Conservation (phyloP, 2,888 invertebrate species). For the Mesopsocus fuscifrons region DNA sequence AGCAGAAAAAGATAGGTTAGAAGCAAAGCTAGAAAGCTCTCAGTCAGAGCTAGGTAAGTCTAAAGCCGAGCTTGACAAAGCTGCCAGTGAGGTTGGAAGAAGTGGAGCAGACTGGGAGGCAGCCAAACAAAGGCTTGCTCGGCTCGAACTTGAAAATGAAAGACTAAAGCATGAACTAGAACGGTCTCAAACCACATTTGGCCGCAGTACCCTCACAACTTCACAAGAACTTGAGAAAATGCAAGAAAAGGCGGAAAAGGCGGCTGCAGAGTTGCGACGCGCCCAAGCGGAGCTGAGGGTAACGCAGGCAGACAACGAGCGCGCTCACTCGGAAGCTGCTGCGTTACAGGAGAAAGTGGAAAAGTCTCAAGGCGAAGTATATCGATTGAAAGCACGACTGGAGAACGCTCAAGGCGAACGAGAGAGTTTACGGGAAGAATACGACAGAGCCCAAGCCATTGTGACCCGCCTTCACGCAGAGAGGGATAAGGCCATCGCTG, state of each 20-base stretch:
- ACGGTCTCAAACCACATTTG: conserved; percentile 64
- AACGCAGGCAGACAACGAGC: conserved; percentile 78
- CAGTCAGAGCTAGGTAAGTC: conserved; percentile 88
- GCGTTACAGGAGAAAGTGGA: conserved; percentile 81
- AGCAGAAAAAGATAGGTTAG: conserved; percentile 77
- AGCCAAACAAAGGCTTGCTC: conserved; percentile 60
- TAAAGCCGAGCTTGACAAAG: conserved; percentile 83
- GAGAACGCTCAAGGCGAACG: conserved; percentile 92
- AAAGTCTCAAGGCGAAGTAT: conserved; percentile 88
- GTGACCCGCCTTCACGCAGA: conserved; percentile 74
- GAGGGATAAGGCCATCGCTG: conserved; percentile 66
- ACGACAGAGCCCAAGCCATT: conserved; percentile 68
- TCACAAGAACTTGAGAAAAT: conserved; percentile 66
- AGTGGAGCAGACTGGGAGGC: conserved; percentile 81
- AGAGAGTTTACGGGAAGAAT: conserved; percentile 79
- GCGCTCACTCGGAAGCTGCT: conserved; percentile 64
- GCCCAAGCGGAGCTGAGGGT: conserved; percentile 81
- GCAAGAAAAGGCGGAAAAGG: conserved; percentile 72
- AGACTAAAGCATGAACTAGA: conserved; percentile 70
- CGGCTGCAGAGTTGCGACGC: conserved; percentile 62
- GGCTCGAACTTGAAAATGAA: conserved; percentile 80
- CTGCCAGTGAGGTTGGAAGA: conserved; percentile 72
- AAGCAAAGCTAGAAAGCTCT: conserved; percentile 78
- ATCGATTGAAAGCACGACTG: conserved; percentile 78
- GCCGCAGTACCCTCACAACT: conserved; percentile 61